phyloP scores from a whole-genome alignment of 2,888 invertebrate species.

The Pelosia muscerda region DNA sequence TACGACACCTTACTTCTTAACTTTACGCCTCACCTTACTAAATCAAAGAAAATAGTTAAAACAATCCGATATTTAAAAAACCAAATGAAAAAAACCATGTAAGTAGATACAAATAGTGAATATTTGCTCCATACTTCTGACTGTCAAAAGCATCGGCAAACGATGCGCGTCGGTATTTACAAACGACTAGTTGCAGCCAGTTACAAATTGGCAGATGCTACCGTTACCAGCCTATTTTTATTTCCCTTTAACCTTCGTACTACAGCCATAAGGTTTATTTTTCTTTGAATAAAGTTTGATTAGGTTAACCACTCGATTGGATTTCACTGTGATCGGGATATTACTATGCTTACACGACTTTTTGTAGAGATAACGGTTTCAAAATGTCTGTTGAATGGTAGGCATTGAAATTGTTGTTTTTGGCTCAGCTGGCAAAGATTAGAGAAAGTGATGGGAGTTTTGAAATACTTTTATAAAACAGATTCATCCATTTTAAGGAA shows the following conservation, averaged over 20 bases:
- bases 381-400: neutral
- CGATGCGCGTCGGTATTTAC: conserved; percentile 73
- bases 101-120: conserved; percentile 64
- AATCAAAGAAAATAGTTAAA: conserved; percentile 22
- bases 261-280: conserved; percentile 37
- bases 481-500: neutral
- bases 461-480: neutral
- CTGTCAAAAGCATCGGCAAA: conserved; percentile 81
- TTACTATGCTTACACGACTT: conserved; percentile 51
- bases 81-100: conserved; percentile 53
- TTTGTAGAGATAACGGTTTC: conserved; percentile 30
- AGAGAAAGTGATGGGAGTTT: neutral
- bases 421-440: neutral
- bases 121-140: conserved; percentile 72
- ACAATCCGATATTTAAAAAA: conserved; percentile 43
- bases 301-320: conserved; percentile 65
- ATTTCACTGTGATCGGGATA: conserved; percentile 64
- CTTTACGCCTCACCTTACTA: too few relatives aligned
- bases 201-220: conserved; percentile 72
- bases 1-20: too few relatives aligned
- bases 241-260: conserved; percentile 25
- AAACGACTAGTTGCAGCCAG: conserved; percentile 62
- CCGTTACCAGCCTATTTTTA: conserved; percentile 47
- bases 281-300: conserved; percentile 30
- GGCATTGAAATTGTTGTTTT: neutral